Percentiles rank a stretch among this genome's conserved stretches.
These are phyloP conservation scores for Lepidurus arcticus DNA, from an alignment of 1,140 invertebrate species.

Conservation along the genomic window DNA sequence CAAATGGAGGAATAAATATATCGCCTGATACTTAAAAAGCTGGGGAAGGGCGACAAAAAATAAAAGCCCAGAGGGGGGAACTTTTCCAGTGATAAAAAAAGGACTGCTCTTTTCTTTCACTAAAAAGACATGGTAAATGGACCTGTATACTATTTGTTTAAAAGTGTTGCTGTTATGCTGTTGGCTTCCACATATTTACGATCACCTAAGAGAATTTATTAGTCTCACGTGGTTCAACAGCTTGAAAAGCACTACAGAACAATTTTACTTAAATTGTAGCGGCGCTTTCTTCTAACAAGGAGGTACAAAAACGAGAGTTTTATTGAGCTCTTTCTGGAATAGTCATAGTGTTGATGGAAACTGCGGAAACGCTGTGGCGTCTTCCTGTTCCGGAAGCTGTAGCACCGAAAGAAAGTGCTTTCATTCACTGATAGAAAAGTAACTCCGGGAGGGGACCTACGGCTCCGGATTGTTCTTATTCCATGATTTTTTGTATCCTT, in stretches of 20 bases:
- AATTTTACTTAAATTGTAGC: neutral
- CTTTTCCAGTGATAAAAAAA: neutral
- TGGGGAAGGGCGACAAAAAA: neutral
- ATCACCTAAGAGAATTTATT: slow-evolving; percentile 19
- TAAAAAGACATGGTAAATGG: slow-evolving; percentile 19
- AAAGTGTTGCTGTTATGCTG: slow-evolving; percentile 21
- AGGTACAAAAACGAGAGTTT: neutral
- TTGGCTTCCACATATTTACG: slow-evolving; percentile 19
- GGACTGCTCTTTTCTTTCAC: neutral
- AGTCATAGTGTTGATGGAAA: slow-evolving; percentile 19
- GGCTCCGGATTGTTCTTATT: neutral
- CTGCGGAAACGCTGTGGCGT: neutral
- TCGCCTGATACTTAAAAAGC: slow-evolving; percentile 11
- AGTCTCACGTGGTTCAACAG: slow-evolving; percentile 21
- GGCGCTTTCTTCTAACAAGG: neutral
- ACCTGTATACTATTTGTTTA: slow-evolving; percentile 11
- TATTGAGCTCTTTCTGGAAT: slow-evolving; percentile 3
- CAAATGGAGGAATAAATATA: slow-evolving; percentile 19
- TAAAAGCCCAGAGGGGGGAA: neutral
- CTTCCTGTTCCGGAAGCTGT: neutral
- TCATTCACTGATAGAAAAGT: neutral
- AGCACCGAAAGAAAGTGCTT: neutral
- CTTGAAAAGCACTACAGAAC: neutral
- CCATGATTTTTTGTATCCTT: neutral
- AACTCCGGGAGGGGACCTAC: neutral